Percentiles rank a stretch among this genome's conserved stretches.
phyloP scores from a whole-genome alignment of 2,113 vertebrate species.

The Petromus typicus region DNA sequence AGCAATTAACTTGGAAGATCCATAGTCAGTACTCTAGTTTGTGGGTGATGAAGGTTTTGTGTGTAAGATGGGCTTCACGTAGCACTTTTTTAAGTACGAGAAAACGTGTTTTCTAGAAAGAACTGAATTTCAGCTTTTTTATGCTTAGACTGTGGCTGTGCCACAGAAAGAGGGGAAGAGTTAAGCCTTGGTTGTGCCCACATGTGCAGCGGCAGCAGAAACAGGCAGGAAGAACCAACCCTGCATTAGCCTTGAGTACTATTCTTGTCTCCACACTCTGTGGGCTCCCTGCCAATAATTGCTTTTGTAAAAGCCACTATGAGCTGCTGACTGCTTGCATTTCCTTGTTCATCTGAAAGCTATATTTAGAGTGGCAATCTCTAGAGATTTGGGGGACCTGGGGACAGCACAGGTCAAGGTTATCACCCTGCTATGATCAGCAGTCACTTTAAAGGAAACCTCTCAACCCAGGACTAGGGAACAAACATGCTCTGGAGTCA shows the following conservation, averaged over 20 bases:
- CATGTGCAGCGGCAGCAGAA: constrained; percentile 75
- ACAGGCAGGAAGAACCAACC: constrained; percentile 58
- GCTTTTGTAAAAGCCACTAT: constrained; percentile 77
- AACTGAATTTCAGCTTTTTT: constrained; percentile 40
- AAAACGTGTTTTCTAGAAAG: constrained; percentile 39
- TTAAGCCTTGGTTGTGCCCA: constrained; percentile 54
- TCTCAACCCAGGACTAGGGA: background rate
- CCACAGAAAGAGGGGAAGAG: constrained; percentile 51
- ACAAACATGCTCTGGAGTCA: background rate
- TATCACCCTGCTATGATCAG: constrained; percentile 23
- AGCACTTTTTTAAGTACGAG: constrained; percentile 16
- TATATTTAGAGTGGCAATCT: constrained; percentile 70
- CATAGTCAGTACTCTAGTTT: constrained; percentile 25
- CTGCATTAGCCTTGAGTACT: constrained; percentile 75
- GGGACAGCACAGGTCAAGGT: constrained; percentile 57
- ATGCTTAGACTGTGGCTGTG: background rate
- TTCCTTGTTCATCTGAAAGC: constrained; percentile 69
- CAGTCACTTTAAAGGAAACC: constrained; percentile 8
- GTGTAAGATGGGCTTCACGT: background rate
- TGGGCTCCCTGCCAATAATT: constrained; percentile 72
- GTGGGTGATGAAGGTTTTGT: background rate
- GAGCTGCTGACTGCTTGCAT: constrained; percentile 78
- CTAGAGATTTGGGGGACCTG: constrained; percentile 20
- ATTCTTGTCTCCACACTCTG: constrained; percentile 71
- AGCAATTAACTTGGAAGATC: constrained; percentile 13